A percentile compares a stretch with the other conserved stretches of the same genome.
These are phyloP conservation scores for Minunthozetes semirufus DNA, from an alignment of 2,888 invertebrate genomes.

Conservation along the genomic window DNA sequence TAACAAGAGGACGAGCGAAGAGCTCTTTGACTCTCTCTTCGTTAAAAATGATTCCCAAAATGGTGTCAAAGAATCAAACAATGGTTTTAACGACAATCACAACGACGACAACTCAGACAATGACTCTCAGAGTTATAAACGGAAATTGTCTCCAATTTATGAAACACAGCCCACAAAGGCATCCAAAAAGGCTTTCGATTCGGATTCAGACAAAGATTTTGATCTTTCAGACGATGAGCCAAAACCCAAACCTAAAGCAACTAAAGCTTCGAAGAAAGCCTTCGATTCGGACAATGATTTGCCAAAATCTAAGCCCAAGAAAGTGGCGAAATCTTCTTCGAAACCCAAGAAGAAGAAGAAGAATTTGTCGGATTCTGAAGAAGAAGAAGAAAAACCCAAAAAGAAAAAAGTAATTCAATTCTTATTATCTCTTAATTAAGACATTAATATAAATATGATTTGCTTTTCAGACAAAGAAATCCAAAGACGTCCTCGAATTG, in stretches of 20 bases:
- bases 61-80: conserved; percentile 7
- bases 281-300: conserved; percentile 34
- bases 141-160: background rate
- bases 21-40: conserved; percentile 34
- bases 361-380: conserved; percentile 42
- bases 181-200: conserved; percentile 12
- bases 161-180: conserved; percentile 5
- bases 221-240: conserved; percentile 29
- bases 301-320: conserved; percentile 38
- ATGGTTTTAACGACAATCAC: background rate
- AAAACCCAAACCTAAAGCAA: conserved; percentile 35
- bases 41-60: conserved; percentile 1
- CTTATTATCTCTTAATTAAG: background rate
- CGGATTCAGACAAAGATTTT: conserved; percentile 1
- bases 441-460: no score
- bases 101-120: background rate
- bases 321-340: conserved; percentile 27
- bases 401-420: conserved; percentile 39
- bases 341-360: conserved; percentile 40
- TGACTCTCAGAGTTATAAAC: background rate
- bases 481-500: conserved; percentile 33
- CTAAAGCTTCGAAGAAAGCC: conserved; percentile 39
- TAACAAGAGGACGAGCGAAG: conserved; percentile 36
- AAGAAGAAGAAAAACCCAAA: conserved; percentile 38
- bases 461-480: conserved; percentile 38